Evolutionary conservation across 2,888 invertebrate species (phyloP).

Genomic region (Plebejus anna): DNA sequence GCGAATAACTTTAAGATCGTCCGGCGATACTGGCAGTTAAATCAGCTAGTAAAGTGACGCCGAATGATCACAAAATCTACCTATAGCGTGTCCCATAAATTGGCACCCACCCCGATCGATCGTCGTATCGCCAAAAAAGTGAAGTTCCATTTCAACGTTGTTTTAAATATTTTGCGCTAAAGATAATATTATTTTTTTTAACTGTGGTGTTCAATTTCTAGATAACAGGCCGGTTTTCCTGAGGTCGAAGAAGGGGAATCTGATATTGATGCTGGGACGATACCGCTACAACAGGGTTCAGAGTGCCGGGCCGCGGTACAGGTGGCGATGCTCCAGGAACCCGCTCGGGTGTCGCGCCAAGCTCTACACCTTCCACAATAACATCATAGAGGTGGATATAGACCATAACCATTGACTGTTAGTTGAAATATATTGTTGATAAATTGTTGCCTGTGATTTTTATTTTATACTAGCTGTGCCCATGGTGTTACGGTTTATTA

Average conservation of each 20-base stretch:
- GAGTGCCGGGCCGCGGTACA: slow-evolving; percentile 36
- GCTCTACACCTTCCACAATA: slow-evolving; percentile 37
- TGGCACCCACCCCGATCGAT: too few relatives aligned
- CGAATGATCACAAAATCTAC: too few relatives aligned
- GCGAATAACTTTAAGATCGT: too few relatives aligned
- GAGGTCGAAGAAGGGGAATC: slow-evolving; percentile 42
- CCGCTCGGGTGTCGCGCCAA: slow-evolving; percentile 38
- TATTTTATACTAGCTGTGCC: not conserved
- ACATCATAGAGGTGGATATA: slow-evolving; percentile 33
- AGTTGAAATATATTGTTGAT: not conserved
- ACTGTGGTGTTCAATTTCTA: slow-evolving; percentile 31
- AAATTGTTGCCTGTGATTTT: slow-evolving; percentile 16
- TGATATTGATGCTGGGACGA: slow-evolving; percentile 45
- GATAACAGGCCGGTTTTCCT: slow-evolving; percentile 40
- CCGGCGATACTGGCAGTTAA: too few relatives aligned
- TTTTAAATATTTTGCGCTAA: not conserved
- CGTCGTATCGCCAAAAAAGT: too few relatives aligned
- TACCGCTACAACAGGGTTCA: slow-evolving; percentile 46
- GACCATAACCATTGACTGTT: slow-evolving; percentile 36
- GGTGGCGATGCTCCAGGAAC: slow-evolving; percentile 45
- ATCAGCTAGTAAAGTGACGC: too few relatives aligned
- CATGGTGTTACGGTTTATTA: too few relatives aligned
- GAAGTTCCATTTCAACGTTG: not conserved
- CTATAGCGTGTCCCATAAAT: too few relatives aligned
- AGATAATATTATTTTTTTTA: not conserved